phyloP scores from a whole-genome alignment of 2,113 vertebrate genomes.

The Sinocyclocheilus maitianheensis region DNA sequence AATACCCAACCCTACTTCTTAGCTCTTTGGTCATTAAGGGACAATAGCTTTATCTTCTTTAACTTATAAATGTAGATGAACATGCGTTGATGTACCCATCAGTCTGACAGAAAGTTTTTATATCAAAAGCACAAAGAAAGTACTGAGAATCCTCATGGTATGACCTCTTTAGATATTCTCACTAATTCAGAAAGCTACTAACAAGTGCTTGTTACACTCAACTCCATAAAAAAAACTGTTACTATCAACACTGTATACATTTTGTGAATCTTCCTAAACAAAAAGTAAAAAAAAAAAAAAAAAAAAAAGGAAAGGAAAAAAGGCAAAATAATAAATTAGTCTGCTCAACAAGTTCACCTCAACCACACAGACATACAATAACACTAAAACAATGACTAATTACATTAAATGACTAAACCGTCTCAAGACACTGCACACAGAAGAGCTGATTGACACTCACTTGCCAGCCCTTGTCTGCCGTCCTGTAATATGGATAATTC shows the following conservation, averaged over 20 bases:
- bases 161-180: background rate
- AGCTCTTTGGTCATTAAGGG: background rate
- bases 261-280: background rate
- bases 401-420: background rate
- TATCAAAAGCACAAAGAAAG: background rate
- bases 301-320: background rate
- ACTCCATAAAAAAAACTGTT: too few relatives aligned
- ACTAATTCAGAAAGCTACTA: background rate
- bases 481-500: constrained; percentile 96
- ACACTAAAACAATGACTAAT: background rate
- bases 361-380: background rate
- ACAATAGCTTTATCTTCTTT: background rate
- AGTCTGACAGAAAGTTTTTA: background rate
- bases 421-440: background rate
- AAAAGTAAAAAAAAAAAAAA: background rate
- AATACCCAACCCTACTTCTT: background rate
- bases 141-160: background rate
- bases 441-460: constrained; percentile 69
- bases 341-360: background rate
- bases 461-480: constrained; percentile 99
- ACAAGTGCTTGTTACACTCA: background rate
- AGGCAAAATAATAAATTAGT: background rate
- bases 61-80: background rate
- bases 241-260: background rate
- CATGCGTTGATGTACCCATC: background rate